phyloP scores from a whole-genome alignment of 1,140 invertebrate genomes.

The Pachyrhynchus sulphureomaculatus region DNA sequence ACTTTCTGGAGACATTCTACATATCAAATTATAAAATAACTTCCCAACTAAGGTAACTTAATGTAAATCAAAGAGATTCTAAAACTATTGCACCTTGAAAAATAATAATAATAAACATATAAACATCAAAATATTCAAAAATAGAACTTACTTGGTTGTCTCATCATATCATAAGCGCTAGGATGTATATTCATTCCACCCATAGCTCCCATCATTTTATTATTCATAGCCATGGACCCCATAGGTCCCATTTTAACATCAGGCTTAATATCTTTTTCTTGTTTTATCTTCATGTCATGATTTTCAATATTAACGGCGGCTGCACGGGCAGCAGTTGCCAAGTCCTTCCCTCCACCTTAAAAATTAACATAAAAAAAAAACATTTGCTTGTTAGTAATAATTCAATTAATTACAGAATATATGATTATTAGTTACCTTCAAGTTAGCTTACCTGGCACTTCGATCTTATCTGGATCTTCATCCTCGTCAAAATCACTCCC shows the following conservation, averaged over 20 bases:
- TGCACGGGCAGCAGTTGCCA: slow-evolving; percentile 69
- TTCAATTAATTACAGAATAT: too few species aligned
- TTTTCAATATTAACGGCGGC: slow-evolving; percentile 60
- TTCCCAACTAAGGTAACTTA: too few species aligned
- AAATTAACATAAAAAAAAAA: slow-evolving; percentile 29
- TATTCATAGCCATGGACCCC: slow-evolving; percentile 32
- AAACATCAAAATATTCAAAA: too few species aligned
- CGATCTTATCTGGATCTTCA: slow-evolving; percentile 86
- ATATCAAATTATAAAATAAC: too few species aligned
- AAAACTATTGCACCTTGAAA: too few species aligned
- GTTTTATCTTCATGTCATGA: slow-evolving; percentile 41
- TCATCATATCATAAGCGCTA: slow-evolving; percentile 43
- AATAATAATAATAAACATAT: too few species aligned
- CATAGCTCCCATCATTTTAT: slow-evolving; percentile 36
- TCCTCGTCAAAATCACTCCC: slow-evolving; percentile 84
- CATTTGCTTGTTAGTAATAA: too few species aligned
- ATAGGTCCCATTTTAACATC: slow-evolving; percentile 34
- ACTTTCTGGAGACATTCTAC: too few species aligned
- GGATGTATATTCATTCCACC: slow-evolving; percentile 32
- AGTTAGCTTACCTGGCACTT: slow-evolving; percentile 74
- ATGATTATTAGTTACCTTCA: too few species aligned
- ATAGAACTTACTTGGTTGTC: slow-evolving; percentile 43
- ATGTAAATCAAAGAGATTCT: too few species aligned
- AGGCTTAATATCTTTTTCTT: slow-evolving; percentile 34
- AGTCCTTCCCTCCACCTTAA: slow-evolving; percentile 75